Evolutionary conservation across 2,888 invertebrate species (phyloP).

Genomic region (Amphiduros pacificus): DNA sequence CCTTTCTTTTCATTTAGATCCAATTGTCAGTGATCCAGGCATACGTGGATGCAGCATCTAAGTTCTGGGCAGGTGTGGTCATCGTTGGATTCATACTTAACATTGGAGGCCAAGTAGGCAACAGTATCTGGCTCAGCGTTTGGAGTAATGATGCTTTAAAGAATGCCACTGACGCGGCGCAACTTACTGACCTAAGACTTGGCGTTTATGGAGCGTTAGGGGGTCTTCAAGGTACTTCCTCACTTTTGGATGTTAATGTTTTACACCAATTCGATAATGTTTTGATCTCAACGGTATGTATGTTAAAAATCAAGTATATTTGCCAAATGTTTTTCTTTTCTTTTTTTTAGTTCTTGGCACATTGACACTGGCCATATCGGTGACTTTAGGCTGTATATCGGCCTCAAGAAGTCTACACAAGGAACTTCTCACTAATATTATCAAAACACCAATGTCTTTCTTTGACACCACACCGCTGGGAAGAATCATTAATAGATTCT

Average conservation of each 20-base stretch:
- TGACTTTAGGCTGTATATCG: neutral
- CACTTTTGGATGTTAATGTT: no score
- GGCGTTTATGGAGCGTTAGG: constrained; percentile 10
- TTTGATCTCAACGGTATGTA: no score
- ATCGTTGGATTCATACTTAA: constrained; percentile 2
- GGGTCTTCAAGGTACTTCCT: neutral
- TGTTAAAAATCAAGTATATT: no score
- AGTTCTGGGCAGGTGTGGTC: constrained; percentile 2
- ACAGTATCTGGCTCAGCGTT: constrained; percentile 43
- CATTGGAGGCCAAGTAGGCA: constrained; percentile 18
- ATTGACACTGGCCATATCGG: neutral
- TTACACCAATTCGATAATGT: no score
- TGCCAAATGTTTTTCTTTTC: neutral
- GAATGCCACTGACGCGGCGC: neutral
- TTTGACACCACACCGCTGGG: constrained; percentile 17
- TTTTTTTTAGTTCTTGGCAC: neutral
- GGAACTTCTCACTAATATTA: constrained; percentile 1
- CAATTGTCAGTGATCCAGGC: constrained; percentile 85
- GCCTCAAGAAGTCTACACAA: constrained; percentile 3
- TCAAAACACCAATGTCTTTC: constrained; percentile 11
- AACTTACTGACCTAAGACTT: neutral
- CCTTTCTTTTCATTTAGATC: constrained; percentile 66
- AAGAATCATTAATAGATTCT: constrained; percentile 16
- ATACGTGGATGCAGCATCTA: constrained; percentile 63
- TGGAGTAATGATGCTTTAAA: constrained; percentile 38